Conservation (phyloP, 2,113 vertebrate genomes). For the Neodon shergylaensis region DNA sequence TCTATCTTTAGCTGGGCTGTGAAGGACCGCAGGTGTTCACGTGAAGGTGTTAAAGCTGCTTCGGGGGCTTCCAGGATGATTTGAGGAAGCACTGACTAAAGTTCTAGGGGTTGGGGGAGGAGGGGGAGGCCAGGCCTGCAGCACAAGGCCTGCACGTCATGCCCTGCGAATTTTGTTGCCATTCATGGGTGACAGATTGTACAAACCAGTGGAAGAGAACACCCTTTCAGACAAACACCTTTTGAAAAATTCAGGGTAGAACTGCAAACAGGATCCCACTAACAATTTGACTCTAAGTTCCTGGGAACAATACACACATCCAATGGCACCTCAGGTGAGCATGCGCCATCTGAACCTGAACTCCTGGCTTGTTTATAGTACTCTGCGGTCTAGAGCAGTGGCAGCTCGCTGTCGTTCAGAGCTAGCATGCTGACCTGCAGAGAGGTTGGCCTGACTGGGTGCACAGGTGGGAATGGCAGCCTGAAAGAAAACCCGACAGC, state of each 20-base stretch:
- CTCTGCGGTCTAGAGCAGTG: neutral
- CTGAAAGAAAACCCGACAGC: neutral
- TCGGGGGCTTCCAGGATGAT: neutral
- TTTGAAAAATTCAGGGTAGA: neutral
- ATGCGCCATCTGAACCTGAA: neutral
- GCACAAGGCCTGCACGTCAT: neutral
- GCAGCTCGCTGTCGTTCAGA: constrained; percentile 7
- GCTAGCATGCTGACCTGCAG: neutral
- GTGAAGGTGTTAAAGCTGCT: constrained; percentile 8
- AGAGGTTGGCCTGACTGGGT: neutral
- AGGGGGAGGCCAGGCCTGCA: neutral
- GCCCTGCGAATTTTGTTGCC: neutral
- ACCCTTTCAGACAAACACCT: neutral
- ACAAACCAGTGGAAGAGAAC: neutral
- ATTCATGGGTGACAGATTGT: neutral
- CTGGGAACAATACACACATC: neutral
- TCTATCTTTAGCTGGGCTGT: constrained; percentile 67
- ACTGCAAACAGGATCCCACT: neutral
- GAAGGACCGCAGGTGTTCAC: constrained; percentile 39
- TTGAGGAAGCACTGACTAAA: neutral
- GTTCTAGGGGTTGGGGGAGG: neutral
- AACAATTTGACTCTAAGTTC: neutral
- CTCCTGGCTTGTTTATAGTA: neutral
- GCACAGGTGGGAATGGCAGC: neutral
- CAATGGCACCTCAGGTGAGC: neutral